A percentile compares a stretch with the other conserved stretches of the same genome.
Conservation (phyloP, 2,888 invertebrate genomes). For the Unio pictorum region DNA sequence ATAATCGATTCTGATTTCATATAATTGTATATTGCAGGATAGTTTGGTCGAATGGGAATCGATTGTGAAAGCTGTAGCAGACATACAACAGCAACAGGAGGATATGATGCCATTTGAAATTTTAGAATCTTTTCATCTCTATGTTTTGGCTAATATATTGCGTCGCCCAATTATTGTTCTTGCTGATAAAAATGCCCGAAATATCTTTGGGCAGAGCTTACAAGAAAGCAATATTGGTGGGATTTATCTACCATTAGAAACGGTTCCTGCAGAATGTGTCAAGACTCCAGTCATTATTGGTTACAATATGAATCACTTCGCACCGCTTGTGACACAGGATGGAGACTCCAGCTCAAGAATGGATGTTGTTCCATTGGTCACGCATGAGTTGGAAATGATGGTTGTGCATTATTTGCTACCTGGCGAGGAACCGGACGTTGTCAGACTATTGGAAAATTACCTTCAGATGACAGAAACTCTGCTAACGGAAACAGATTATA, state of each 20-base stretch:
- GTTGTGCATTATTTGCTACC: conserved; percentile 51
- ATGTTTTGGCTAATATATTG: conserved; percentile 64
- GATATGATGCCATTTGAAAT: conserved; percentile 25
- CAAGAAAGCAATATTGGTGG: conserved; percentile 63
- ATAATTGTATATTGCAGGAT: conserved; percentile 39
- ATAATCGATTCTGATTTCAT: no score
- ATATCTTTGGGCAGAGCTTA: conserved; percentile 49
- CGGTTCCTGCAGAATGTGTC: conserved; percentile 41
- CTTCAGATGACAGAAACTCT: conserved; percentile 46
- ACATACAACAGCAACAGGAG: conserved; percentile 12
- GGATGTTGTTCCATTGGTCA: conserved; percentile 53
- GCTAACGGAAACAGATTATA: conserved; percentile 14
- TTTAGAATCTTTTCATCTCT: conserved; percentile 68
- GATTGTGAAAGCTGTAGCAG: conserved; percentile 38
- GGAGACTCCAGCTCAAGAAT: conserved; percentile 13
- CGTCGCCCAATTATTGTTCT: conserved; percentile 67
- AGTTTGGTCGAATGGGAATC: conserved; percentile 54
- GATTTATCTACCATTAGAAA: conserved; percentile 67
- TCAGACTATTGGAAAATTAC: conserved; percentile 47
- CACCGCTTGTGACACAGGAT: conserved; percentile 56
- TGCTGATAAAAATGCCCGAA: conserved; percentile 49
- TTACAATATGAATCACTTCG: conserved; percentile 64
- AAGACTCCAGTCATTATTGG: conserved; percentile 63
- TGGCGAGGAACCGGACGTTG: conserved; percentile 49
- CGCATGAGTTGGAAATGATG: conserved; percentile 41